Percentiles rank a stretch among this genome's conserved stretches.
These are phyloP conservation scores for Philaenus spumarius DNA, from an alignment of 1,140 invertebrate species.

Conservation along the genomic window DNA sequence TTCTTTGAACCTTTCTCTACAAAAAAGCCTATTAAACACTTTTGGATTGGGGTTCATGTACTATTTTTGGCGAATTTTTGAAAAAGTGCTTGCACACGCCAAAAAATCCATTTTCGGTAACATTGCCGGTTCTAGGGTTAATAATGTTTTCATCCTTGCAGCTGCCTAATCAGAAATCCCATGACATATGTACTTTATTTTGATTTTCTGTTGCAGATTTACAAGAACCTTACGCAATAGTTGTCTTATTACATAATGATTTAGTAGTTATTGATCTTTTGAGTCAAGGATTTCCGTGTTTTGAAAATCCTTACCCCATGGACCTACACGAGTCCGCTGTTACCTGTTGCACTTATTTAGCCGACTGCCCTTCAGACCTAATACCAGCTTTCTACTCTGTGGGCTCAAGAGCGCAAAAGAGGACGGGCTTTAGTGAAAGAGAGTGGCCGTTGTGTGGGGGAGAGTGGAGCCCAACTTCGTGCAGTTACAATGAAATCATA, in stretches of 20 bases:
- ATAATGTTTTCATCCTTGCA: too few species aligned
- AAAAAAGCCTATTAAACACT: too few species aligned
- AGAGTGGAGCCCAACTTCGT: slow-evolving; percentile 88
- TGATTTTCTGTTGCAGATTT: slow-evolving; percentile 64
- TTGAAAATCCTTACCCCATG: slow-evolving; percentile 99
- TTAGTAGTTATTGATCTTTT: slow-evolving; percentile 95
- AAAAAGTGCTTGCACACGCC: too few species aligned
- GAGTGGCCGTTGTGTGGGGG: slow-evolving; percentile 94
- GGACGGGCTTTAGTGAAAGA: slow-evolving; percentile 86
- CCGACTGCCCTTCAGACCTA: slow-evolving; percentile 95
- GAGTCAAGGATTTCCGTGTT: slow-evolving; percentile 92
- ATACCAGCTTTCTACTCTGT: slow-evolving; percentile 91
- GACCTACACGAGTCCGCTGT: slow-evolving; percentile 97
- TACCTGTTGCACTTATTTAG: slow-evolving; percentile 92
- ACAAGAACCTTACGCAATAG: slow-evolving; percentile 95
- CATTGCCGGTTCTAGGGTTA: too few species aligned
- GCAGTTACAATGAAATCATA: slow-evolving; percentile 95
- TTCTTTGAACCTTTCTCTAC: too few species aligned
- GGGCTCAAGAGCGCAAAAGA: slow-evolving; percentile 63
- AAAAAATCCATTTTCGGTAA: too few species aligned
- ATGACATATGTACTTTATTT: too few species aligned
- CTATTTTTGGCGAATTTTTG: too few species aligned
- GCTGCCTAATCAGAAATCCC: too few species aligned
- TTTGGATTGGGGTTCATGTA: too few species aligned
- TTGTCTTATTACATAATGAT: slow-evolving; percentile 95